Evolutionary conservation across 1,140 invertebrate genomes (phyloP), one percentile per base, ranked within the genome.

Genomic region (Caenorhabditis briggsae): DNA sequence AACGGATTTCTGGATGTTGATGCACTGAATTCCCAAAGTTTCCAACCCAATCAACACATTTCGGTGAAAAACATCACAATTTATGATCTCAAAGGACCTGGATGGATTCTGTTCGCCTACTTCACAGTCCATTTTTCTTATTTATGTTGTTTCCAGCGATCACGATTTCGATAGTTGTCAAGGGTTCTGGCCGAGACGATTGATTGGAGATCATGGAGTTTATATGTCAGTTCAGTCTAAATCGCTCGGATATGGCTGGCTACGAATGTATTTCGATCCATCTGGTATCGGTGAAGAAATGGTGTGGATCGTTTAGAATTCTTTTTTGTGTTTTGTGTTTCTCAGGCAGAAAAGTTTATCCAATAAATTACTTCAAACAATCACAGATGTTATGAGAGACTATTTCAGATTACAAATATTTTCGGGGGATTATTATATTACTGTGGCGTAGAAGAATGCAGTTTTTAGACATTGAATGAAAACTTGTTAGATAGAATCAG

Each of bases 401-500:
- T 23, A 78, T 20, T 46, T 50, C 43, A 78, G 70, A 23, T 23
- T 78, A 20, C 25, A 50, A 50, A 50, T 78, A 20, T 3, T 12
- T 8, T n/a, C n/a, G n/a, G n/a, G 41, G 12, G 46, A 46, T 78
- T 12, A n/a, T 12, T 20, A 53, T 11, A 78, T 53, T 50, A 50
- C 7, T 78, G 23, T 50, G 18, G 11, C n/a, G 23, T 20, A 78
- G 33, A 12, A 78, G 7, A 74, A 50, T 53, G 65, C 41, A 85
- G 12, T 85, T 55, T 18, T 50, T 12, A 41, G 65, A 78, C 43
- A 85, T 33, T 58, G 12, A 83, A 20, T 14, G 18, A 6, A 2
- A 58, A 33, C 58, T 14, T 5, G 1, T 58, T 41, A 86, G 25
- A 85, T 86, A 16, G 70, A 25, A 58, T 89, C 82, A 25, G 7